These are phyloP conservation scores for Thalassoma bifasciatum DNA, from an alignment of 2,113 vertebrate species.

Conservation along the genomic window DNA sequence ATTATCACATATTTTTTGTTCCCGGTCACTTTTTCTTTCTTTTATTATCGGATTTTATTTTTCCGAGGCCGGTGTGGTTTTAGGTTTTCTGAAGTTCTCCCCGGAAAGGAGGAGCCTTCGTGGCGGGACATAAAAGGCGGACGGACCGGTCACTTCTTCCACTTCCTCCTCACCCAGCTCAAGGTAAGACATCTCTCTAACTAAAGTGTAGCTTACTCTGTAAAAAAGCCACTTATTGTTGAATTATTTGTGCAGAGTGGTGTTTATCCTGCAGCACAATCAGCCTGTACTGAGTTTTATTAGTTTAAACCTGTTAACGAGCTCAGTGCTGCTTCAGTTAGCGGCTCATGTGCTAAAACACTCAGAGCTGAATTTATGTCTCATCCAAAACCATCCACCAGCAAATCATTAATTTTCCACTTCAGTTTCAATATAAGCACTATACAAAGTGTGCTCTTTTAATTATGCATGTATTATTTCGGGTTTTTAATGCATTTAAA, in stretches of 20 bases:
- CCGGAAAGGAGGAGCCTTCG: constrained; percentile 36
- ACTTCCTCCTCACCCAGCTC: neutral
- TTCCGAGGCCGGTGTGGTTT: too few species aligned
- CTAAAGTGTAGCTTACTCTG: too few species aligned
- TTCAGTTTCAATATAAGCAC: rapidly evolving
- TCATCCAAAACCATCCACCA: constrained; percentile 55
- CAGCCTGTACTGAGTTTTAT: rapidly evolving
- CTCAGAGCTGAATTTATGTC: too few species aligned
- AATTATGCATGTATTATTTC: rapidly evolving
- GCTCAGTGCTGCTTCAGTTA: rapidly evolving
- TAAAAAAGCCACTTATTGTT: too few species aligned
- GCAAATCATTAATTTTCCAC: rapidly evolving
- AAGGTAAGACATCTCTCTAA: constrained; percentile 65
- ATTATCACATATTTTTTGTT: too few species aligned
- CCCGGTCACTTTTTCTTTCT: too few species aligned
- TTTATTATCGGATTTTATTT: too few species aligned
- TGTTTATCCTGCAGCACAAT: neutral
- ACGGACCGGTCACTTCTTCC: neutral
- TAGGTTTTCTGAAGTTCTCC: too few species aligned
- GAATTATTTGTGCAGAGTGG: neutral
- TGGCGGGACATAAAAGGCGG: constrained; percentile 23
- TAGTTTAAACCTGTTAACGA: rapidly evolving
- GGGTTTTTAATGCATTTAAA: too few species aligned
- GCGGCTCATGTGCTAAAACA: too few species aligned
- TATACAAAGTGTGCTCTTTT: rapidly evolving